phyloP scores from a whole-genome alignment of 2,113 vertebrate species.

The Buteo buteo region DNA sequence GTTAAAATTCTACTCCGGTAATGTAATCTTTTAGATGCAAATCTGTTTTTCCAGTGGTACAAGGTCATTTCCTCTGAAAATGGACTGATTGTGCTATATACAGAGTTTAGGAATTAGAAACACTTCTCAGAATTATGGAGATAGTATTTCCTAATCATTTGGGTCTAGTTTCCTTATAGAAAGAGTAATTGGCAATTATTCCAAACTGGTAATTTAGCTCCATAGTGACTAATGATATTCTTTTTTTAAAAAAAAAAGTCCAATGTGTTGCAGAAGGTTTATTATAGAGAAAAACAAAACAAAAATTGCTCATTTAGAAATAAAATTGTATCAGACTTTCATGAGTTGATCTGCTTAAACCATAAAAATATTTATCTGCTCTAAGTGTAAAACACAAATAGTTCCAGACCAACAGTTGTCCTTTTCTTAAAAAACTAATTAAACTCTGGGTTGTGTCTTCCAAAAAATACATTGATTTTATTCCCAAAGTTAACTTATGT shows the following conservation, averaged over 20 bases:
- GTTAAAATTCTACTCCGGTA: background rate
- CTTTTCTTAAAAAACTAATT: background rate
- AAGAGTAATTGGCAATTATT: conserved; percentile 26
- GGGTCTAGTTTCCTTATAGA: background rate
- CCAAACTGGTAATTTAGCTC: background rate
- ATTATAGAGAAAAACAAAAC: background rate
- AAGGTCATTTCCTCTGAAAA: conserved; percentile 1
- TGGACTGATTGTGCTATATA: background rate
- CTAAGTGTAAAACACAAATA: background rate
- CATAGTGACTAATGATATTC: background rate
- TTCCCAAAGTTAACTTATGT: background rate
- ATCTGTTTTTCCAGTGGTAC: background rate
- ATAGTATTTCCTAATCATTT: background rate
- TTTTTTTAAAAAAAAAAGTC: background rate
- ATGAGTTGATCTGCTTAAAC: background rate
- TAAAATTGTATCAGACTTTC: conserved; percentile 1
- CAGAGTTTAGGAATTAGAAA: background rate
- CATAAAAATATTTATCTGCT: background rate
- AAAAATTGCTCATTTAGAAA: background rate
- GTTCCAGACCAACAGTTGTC: background rate
- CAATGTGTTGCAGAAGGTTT: background rate
- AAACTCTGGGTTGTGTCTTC: background rate
- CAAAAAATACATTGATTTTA: background rate
- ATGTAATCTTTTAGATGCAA: background rate
- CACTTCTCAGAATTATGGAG: background rate